Percentiles rank a stretch among this genome's conserved stretches.
Evolutionary conservation across 2,888 invertebrate genomes (phyloP).

Genomic region (Drosophila antonietae): DNA sequence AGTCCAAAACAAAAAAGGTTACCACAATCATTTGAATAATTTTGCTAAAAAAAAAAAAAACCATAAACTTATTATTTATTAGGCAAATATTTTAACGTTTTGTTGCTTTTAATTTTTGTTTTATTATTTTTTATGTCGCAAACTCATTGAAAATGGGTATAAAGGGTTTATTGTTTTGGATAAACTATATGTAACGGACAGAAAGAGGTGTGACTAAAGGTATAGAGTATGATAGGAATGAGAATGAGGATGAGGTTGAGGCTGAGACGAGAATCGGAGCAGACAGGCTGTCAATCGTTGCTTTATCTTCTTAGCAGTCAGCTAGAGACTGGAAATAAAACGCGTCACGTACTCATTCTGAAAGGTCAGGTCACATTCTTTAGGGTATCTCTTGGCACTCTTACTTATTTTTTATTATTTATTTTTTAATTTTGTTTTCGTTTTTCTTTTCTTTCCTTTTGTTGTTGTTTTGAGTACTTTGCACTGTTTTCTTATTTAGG

Average conservation of each 20-base stretch:
- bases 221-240: not conserved
- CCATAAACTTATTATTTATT: conserved; percentile 59
- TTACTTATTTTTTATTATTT: not conserved
- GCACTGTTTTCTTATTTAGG: conserved; percentile 70
- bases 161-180: not conserved
- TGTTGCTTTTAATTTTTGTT: conserved; percentile 12
- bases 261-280: too few species aligned
- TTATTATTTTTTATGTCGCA: conserved; percentile 1
- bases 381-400: not conserved
- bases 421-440: not conserved
- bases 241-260: not conserved
- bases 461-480: conserved; percentile 19
- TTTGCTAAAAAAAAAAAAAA: conserved; percentile 35
- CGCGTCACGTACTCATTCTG: not conserved
- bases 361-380: not conserved
- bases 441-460: not conserved
- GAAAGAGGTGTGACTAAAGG: not conserved
- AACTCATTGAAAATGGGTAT: not conserved
- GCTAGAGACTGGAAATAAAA: not conserved
- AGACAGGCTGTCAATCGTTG: too few species aligned
- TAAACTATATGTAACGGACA: not conserved
- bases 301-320: too few species aligned
- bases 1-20: conserved; percentile 16
- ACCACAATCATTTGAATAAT: conserved; percentile 40
- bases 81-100: conserved; percentile 3